Evolutionary conservation across 2,113 vertebrate genomes (phyloP).

Genomic region (Delphinus delphis): DNA sequence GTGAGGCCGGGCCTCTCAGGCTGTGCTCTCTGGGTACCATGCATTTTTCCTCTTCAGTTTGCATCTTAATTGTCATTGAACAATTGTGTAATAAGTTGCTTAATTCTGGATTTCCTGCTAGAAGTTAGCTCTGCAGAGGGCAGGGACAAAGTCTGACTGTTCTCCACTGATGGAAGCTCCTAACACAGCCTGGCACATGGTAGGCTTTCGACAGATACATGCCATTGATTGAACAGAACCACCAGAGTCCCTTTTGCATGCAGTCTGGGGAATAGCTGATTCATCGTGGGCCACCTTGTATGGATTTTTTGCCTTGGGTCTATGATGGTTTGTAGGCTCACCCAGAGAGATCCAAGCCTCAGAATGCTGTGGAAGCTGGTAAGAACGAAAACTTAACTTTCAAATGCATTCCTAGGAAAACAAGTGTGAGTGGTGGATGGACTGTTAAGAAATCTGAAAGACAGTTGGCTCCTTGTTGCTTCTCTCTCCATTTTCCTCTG

Average conservation of each 20-base stretch:
- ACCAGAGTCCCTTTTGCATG: not conserved
- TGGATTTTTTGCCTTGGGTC: not conserved
- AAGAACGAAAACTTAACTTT: not conserved
- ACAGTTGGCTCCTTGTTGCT: not conserved
- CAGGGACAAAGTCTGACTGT: not conserved
- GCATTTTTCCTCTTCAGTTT: not conserved
- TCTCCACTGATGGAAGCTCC: not conserved
- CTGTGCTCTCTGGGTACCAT: not conserved
- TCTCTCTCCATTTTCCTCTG: not conserved
- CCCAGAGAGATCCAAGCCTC: not conserved
- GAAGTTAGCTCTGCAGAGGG: not conserved
- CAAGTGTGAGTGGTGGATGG: not conserved
- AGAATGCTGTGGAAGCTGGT: not conserved
- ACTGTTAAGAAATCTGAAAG: not conserved
- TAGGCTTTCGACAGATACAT: not conserved
- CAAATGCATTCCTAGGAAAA: not conserved
- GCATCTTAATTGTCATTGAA: not conserved
- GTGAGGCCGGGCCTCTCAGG: not conserved
- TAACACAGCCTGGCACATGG: not conserved
- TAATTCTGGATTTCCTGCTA: not conserved
- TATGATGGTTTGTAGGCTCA: not conserved
- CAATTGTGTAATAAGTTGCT: not conserved
- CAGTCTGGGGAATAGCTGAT: not conserved
- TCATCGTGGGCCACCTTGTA: not conserved
- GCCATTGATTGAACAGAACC: no score